A percentile compares a stretch with the other conserved stretches of the same genome.
Evolutionary conservation across 35 echinoderm and acorn worm species (phyloP).

Genomic region (Diadema setosum): DNA sequence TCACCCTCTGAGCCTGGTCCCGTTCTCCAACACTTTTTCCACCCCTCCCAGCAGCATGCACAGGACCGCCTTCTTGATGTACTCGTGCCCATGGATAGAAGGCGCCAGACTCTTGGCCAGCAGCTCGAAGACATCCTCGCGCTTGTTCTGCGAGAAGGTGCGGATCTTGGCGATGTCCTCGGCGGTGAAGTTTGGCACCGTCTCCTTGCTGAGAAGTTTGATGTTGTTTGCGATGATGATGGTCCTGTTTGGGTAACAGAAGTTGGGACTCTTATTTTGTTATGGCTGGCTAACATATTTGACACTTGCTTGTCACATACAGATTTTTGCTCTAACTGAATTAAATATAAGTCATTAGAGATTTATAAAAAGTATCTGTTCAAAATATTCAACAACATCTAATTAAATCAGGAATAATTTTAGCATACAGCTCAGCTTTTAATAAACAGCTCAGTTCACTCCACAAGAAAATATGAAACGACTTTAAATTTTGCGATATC

Average conservation of each 20-base stretch:
- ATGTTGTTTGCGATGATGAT: constrained; percentile 92
- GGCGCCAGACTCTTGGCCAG: constrained; percentile 84
- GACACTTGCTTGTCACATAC: too few relatives aligned
- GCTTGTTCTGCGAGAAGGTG: constrained; percentile 61
- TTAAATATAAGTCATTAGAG: too few relatives aligned
- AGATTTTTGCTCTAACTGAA: too few relatives aligned
- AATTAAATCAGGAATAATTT: too few relatives aligned
- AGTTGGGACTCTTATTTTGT: too few relatives aligned
- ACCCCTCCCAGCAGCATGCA: constrained; percentile 95
- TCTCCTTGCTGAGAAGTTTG: constrained; percentile 85
- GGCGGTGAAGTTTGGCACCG: constrained; percentile 61
- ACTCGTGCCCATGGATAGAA: constrained; percentile 98
- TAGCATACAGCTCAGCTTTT: too few relatives aligned
- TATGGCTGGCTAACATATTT: too few relatives aligned
- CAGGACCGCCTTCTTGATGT: constrained; percentile 94
- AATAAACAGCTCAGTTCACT: too few relatives aligned
- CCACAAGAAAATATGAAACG: too few relatives aligned
- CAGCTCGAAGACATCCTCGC: constrained; percentile 72
- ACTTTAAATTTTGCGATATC: too few relatives aligned
- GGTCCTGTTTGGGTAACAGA: constrained; percentile 51
- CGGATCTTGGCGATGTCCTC: constrained; percentile 84
- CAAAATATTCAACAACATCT: too few relatives aligned
- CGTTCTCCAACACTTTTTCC: constrained; percentile 92
- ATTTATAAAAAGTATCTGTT: too few relatives aligned
- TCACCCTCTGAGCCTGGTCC: constrained; percentile 92